phyloP scores from a whole-genome alignment of 2,797 vertebrate genomes.

The Hoplostethus mediterraneus region DNA sequence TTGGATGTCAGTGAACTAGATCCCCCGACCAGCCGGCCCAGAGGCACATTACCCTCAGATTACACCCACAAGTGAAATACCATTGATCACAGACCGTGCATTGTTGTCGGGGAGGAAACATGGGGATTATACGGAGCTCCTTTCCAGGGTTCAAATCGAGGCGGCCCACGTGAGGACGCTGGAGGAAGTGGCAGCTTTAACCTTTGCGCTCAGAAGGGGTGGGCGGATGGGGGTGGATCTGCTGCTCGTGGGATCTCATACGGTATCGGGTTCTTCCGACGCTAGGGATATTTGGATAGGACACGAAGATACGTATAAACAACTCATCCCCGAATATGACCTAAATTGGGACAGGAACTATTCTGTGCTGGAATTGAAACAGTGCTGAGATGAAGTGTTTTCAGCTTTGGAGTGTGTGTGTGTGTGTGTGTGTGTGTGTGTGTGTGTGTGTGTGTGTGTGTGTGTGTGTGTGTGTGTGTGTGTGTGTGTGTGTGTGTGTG shows the following conservation, averaged over 20 bases:
- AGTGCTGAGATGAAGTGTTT: not conserved
- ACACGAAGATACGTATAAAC: no score
- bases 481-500: not conserved
- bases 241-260: conserved; percentile 21
- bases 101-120: conserved; percentile 75
- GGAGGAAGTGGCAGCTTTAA: conserved; percentile 71
- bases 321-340: no score
- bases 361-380: no score
- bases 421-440: not conserved
- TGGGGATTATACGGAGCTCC: conserved; percentile 72
- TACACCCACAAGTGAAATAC: conserved; percentile 68
- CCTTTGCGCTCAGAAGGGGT: conserved; percentile 54
- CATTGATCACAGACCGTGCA: conserved; percentile 73
- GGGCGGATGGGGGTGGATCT: conserved; percentile 11
- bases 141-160: conserved; percentile 52
- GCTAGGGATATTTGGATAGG: no score
- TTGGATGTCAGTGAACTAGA: conserved; percentile 63
- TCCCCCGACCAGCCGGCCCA: conserved; percentile 38
- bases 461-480: not conserved
- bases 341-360: no score
- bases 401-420: no score
- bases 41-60: conserved; percentile 60
- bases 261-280: not conserved
- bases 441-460: not conserved
- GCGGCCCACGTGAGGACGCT: conserved; percentile 27